phyloP scores from a whole-genome alignment of 2,888 invertebrate genomes.

The Oasisia sp. region DNA sequence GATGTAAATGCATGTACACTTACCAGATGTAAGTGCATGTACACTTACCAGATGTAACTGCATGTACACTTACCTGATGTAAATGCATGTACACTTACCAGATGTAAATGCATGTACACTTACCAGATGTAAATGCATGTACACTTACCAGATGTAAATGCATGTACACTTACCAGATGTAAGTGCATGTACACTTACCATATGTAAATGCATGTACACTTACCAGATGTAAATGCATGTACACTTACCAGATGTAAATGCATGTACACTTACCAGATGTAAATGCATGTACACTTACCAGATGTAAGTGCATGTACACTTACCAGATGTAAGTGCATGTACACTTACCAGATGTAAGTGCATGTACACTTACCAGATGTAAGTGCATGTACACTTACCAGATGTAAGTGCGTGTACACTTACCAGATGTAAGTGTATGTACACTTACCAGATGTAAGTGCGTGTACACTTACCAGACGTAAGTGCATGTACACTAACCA shows the following conservation, averaged over 20 bases:
- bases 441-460: too few species aligned
- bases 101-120: neutral
- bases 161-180: neutral
- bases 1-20: neutral
- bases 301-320: constrained; percentile 54
- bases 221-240: neutral
- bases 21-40: neutral
- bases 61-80: neutral
- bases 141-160: neutral
- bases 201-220: neutral
- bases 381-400: too few species aligned
- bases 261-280: neutral
- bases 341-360: too few species aligned
- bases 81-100: neutral
- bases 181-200: neutral
- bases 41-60: neutral
- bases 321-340: too few species aligned
- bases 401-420: too few species aligned
- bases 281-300: constrained; percentile 43
- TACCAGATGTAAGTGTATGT: too few species aligned
- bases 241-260: neutral
- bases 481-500: too few species aligned
- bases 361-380: too few species aligned
- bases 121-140: neutral
- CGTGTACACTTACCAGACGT: too few species aligned